Percentiles rank a stretch among this genome's conserved stretches.
phyloP scores from a whole-genome alignment of 2,888 invertebrate species.

The Tuberolachnus salignus region DNA sequence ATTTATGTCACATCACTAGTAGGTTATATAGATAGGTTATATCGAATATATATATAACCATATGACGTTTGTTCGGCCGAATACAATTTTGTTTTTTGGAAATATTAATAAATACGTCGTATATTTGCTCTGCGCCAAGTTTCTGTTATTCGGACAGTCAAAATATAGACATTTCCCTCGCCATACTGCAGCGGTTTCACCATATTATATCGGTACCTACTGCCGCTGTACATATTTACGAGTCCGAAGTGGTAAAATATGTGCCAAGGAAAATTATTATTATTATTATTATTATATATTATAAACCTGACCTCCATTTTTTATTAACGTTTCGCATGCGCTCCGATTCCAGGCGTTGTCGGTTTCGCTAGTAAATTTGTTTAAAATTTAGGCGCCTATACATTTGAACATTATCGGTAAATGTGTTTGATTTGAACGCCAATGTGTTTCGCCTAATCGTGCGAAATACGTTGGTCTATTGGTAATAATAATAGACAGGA shows the following conservation, averaged over 20 bases:
- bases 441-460: neutral
- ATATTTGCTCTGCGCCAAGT: too few species aligned
- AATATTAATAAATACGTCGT: neutral
- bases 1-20: too few species aligned
- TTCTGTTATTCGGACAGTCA: too few species aligned
- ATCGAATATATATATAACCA: too few species aligned
- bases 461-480: too few species aligned
- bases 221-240: too few species aligned
- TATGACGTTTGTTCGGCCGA: neutral
- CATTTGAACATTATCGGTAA: too few species aligned
- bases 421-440: neutral
- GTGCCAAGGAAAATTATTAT: slow-evolving; percentile 50
- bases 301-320: slow-evolving; percentile 18
- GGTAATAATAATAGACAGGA: too few species aligned
- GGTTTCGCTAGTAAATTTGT: neutral
- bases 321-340: neutral
- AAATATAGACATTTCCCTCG: neutral
- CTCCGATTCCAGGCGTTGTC: slow-evolving; percentile 12
- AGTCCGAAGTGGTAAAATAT: neutral
- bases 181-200: too few species aligned
- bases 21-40: too few species aligned
- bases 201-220: too few species aligned
- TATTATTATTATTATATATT: neutral
- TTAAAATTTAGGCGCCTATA: neutral
- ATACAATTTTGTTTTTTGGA: neutral